Evolutionary conservation across 2,888 invertebrate genomes (phyloP).

Genomic region (Harmothoe impar): DNA sequence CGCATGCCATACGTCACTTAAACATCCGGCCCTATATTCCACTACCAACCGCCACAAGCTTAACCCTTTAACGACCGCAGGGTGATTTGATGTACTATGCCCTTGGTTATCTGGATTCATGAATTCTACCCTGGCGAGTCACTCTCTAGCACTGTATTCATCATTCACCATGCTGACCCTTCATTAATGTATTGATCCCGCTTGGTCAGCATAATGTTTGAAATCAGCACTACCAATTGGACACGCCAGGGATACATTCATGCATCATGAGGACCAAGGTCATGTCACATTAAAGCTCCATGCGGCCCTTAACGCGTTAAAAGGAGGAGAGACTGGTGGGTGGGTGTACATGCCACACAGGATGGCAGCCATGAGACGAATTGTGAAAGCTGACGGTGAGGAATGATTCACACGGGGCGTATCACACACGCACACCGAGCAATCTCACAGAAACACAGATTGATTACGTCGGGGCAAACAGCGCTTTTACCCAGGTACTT

Average conservation of each 20-base stretch:
- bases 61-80: too few species aligned
- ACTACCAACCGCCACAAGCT: background rate
- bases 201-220: too few species aligned
- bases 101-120: too few species aligned
- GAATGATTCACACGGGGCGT: background rate
- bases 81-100: too few species aligned
- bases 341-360: background rate
- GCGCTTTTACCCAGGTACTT: background rate
- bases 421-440: background rate
- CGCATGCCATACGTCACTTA: slow-evolving; percentile 21
- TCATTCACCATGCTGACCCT: too few species aligned
- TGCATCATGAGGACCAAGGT: too few species aligned
- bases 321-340: background rate
- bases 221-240: too few species aligned
- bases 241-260: too few species aligned
- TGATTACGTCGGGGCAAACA: background rate
- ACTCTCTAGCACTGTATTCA: too few species aligned
- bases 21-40: slow-evolving; percentile 3
- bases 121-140: too few species aligned
- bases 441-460: background rate
- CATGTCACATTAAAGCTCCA: too few species aligned
- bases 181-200: too few species aligned
- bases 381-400: background rate
- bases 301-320: background rate
- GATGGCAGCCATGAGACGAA: background rate